Percentiles rank a stretch among this genome's conserved stretches.
Evolutionary conservation across 1,140 invertebrate genomes (phyloP).

Genomic region (Chironomus striatipennis): DNA sequence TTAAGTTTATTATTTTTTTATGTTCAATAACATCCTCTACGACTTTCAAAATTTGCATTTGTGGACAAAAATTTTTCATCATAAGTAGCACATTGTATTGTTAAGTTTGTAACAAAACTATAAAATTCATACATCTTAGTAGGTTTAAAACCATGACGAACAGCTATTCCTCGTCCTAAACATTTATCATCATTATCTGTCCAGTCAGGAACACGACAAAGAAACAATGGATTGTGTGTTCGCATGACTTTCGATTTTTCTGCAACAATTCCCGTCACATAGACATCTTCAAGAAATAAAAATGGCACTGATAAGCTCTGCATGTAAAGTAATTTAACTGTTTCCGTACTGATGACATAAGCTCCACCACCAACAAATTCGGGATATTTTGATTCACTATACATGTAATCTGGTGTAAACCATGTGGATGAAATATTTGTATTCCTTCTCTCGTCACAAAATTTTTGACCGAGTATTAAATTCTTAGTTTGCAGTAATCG

Average conservation of each 20-base stretch:
- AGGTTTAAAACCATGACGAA: conserved; percentile 34
- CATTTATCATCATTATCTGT: conserved; percentile 32
- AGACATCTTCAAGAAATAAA: conserved; percentile 78
- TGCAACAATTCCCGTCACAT: conserved; percentile 58
- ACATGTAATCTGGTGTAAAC: conserved; percentile 77
- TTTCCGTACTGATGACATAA: conserved; percentile 65
- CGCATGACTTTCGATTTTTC: conserved; percentile 31
- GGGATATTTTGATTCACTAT: conserved; percentile 64
- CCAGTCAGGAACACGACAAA: conserved; percentile 29
- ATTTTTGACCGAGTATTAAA: conserved; percentile 60
- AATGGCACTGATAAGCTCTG: conserved; percentile 58
- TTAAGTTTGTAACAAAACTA: conserved; percentile 34
- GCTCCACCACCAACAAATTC: conserved; percentile 80
- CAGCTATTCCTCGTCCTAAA: conserved; percentile 34
- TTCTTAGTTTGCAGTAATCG: conserved; percentile 36
- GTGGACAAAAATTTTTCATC: conserved; percentile 32
- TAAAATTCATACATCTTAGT: conserved; percentile 35
- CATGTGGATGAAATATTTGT: conserved; percentile 65
- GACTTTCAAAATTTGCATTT: background rate
- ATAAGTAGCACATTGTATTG: conserved; percentile 33
- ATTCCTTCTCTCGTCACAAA: conserved; percentile 64
- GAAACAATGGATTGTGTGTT: conserved; percentile 34
- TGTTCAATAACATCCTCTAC: background rate
- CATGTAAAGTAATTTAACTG: conserved; percentile 56
- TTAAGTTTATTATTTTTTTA: no score